Evolutionary conservation across 2,113 vertebrate species (phyloP).

Genomic region (Myocastor coypus): DNA sequence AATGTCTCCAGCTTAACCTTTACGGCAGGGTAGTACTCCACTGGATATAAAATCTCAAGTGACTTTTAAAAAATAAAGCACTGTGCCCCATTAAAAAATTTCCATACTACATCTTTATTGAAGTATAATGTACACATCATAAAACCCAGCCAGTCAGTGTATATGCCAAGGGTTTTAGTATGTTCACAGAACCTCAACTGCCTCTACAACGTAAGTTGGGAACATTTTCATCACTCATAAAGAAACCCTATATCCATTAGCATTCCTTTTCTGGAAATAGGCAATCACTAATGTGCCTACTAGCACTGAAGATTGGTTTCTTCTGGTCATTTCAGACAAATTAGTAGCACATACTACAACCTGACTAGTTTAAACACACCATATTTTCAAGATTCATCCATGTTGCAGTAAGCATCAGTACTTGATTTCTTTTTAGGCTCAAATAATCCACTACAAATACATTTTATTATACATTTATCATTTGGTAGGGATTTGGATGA

Average conservation of each 20-base stretch:
- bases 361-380: not conserved
- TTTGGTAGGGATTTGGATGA: not conserved
- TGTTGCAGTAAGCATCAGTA: not conserved
- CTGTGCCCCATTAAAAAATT: conserved; percentile 17
- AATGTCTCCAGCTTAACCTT: not conserved
- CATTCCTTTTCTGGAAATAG: not conserved
- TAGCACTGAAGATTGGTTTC: not conserved
- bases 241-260: not conserved
- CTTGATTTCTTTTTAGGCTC: conserved; percentile 7
- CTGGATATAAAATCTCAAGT: not conserved
- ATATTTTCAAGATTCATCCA: not conserved
- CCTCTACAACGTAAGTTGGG: not conserved
- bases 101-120: not conserved
- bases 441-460: not conserved
- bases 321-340: not conserved
- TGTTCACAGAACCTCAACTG: too few relatives aligned
- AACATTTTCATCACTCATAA: not conserved
- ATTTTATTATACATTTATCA: not conserved
- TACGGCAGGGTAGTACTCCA: not conserved
- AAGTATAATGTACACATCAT: conserved; percentile 41
- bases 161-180: too few relatives aligned
- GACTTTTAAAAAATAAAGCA: accelerated
- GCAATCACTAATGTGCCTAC: not conserved
- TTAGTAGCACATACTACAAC: not conserved
- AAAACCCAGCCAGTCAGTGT: too few relatives aligned